Base-by-base conservation (phyloP, 2,113 vertebrate genomes). In the Probosciger aterrimus region DNA sequence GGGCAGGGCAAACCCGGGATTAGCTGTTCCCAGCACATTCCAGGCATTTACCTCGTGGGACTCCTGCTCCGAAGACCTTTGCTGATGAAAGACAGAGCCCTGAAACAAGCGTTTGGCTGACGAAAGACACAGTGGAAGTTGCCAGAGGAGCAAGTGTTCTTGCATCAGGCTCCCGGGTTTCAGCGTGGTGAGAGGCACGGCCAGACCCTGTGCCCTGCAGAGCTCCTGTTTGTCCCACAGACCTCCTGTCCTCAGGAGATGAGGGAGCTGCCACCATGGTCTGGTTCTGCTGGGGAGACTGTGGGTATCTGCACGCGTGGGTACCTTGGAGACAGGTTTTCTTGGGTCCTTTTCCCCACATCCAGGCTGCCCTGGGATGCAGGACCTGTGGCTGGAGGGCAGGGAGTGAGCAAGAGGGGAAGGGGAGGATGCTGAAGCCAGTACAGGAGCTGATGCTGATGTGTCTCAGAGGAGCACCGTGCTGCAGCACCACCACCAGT, bases 11-110 rank as follows among this genome's bases (percentile, higher is more conserved):
- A 86, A 89, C 55, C 82, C 1, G 1, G 82, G 79, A 92, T 91
- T 94, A 93, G 79, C 71, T 96, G 92, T 93, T 95, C 92, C 82
- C 35, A 79, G 64, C 75, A 75, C 82, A 84, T 92, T 83, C 90
- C 92, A 86, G 82, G 64, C 88, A 49, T 78, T 94, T 55, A 93
- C 76, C 91, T 93, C 17, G 6, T 73, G 76, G 85, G 85, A 76
- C 74, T 92, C 71, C 77, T 0, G 2, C 78, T 91, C 70, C 1
- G 3, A 59, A 74, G 80, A 43, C 63, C 79, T 95, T 81, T 30
- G 57, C 71, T 93, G 84, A 91, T 80, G 91, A 92, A 91, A 96
- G 68, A n/a, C 46, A 35, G 23, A 82, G 69, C 31, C 49, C 75
- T 87, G 70, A 71, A 93, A 39, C 73, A 55, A 60, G 31, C 8